Conservation (phyloP, 2,113 vertebrate species). For the Chiloscyllium plagiosum region DNA sequence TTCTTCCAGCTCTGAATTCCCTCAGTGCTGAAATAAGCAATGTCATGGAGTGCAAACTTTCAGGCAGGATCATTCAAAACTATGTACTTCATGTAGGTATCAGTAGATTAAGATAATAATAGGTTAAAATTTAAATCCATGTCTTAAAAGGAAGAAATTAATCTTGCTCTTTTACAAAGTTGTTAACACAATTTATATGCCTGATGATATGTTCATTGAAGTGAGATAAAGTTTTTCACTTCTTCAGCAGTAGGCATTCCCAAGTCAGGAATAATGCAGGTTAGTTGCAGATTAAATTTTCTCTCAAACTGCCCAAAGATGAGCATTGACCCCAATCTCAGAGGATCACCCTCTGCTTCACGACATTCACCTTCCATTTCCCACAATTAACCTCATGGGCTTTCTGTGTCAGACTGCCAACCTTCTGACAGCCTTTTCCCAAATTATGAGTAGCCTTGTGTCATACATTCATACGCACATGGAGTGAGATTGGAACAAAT, state of each 20-base stretch:
- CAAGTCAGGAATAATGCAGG: background rate
- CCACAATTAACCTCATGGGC: background rate
- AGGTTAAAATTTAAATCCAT: background rate
- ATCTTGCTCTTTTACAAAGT: background rate
- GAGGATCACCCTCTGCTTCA: background rate
- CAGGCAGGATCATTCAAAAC: background rate
- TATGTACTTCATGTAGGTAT: background rate
- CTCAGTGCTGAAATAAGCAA: too few relatives aligned
- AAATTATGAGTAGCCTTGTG: background rate
- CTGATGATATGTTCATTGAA: background rate
- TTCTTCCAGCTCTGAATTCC: too few relatives aligned
- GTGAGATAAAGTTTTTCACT: background rate
- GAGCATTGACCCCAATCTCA: background rate
- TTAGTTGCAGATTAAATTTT: background rate
- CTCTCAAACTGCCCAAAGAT: background rate
- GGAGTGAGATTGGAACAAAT: background rate
- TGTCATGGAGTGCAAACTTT: too few relatives aligned
- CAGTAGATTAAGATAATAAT: background rate
- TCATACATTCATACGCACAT: background rate
- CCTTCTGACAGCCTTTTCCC: background rate
- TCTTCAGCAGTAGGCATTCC: background rate
- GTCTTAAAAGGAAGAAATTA: background rate
- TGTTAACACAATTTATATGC: conserved; percentile 10
- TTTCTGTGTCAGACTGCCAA: background rate
- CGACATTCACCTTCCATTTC: background rate